Evolutionary conservation across 2,113 vertebrate species (phyloP), one percentile per base, ranked within the genome.

Genomic region (Mobula birostris): DNA sequence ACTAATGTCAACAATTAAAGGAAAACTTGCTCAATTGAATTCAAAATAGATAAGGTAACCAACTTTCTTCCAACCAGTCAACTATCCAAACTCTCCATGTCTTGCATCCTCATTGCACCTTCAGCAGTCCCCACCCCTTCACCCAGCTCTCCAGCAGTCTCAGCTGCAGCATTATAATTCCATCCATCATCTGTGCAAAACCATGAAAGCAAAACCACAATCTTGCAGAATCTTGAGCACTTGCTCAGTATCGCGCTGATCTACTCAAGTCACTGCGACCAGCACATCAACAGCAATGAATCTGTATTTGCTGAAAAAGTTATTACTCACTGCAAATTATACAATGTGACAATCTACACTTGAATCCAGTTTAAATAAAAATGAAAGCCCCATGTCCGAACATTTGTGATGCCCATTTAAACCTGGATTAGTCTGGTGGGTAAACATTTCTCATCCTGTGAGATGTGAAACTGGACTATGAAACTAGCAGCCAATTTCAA

Each of bases 121-220:
- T 36, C 36, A 36, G 4, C 78, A 29, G 24, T 7, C 11, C 85
- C 7, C 85, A 15, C 5, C 85, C 58, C 58, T 63, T 14, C 83
- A 87, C 29, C 61, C 27, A 63, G 15, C 12, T 90, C 85, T 68
- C n/a, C 85, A 32, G 29, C 85, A 90, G 5, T 68, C 61, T 90
- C 61, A 68, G n/a, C 85, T 32, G 6, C 85, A 90, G 61, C n/a
- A 66, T 66, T 68, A 66, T 15, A 90, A 19, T 90, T 17, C 32
- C 6, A 32, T 90, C 85, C 85, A 90, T 68, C 61, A 66, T 68
- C 11, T 90, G 14, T 90, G 85, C 85, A 90, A 90, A 90, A 90
- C 85, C 85, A 90, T 90, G 85, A 90, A 32, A 66, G 85, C 85
- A 32, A 68, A 90, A 90, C 85, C 61, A 90, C 85, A 90, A 90